Base-by-base conservation (phyloP, 2,888 invertebrate species). In the Lepeophtheirus nordmannii region DNA sequence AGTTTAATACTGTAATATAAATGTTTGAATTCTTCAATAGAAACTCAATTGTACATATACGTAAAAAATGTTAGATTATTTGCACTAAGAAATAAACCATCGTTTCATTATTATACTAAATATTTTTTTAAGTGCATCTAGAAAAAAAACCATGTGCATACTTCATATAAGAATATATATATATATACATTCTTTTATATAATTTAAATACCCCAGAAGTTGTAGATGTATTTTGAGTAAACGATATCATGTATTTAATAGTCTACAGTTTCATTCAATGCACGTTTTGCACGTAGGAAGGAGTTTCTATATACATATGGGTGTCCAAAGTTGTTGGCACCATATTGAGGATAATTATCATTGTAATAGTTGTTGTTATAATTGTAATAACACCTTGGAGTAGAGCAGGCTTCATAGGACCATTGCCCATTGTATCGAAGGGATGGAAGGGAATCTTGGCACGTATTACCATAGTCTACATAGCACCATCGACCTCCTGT, bases 391-490 rank as follows among this genome's bases (percentile, higher is more conserved):
- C 53, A 46, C n/a, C 53, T 14, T 5, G 53, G 53, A 17, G 53
- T 46, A n/a, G 53, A 14, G 17, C 53, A 46, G 53, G 53, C 53
- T 17, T 46, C 53, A 17, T 46, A 46, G 53, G 53, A 46, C 53
- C 53, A 46, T 17, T 46, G 53, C 1, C 53, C 53, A 17, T 46
- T 46, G 53, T n/a, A 46, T 3, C 53, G 53, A 17, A 46, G 53
- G 5, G 53, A 46, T 3, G 53, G 53, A 46, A 17, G 2, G 2
- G 53, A 2, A 17, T 46, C 53, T 5, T 14, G 14, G 53, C 53
- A 46, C 53, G 53, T 46, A 17, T 46, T 46, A n/a, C 53, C 53
- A 46, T 46, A 46, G 53, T 46, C 53, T 17, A 46, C 53, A 46
- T 46, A 46, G 8, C 53, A 46, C 53, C 53, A 46, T 46, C 53